Evolutionary conservation across 1,140 invertebrate species (phyloP).

Genomic region (Belonocnema kinseyi): DNA sequence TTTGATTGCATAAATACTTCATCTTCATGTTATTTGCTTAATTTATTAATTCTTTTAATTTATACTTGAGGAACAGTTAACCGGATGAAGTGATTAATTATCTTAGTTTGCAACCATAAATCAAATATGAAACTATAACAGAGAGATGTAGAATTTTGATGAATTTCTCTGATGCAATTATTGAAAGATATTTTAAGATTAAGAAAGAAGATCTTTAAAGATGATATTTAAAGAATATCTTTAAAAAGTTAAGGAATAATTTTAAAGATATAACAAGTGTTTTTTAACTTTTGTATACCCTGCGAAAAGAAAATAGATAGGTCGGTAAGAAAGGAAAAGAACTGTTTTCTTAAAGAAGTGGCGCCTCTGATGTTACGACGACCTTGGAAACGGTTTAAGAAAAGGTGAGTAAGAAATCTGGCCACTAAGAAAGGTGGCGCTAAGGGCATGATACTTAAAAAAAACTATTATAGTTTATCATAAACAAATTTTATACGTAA

Average conservation of each 20-base stretch:
- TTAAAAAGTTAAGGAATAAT: too few species aligned
- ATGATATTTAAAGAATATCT: too few species aligned
- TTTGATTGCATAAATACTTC: not conserved
- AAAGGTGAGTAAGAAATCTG: slow-evolving; percentile 54
- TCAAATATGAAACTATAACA: slow-evolving; percentile 23
- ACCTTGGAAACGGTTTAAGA: slow-evolving; percentile 65
- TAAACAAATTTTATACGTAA: too few species aligned
- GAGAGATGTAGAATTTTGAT: not conserved
- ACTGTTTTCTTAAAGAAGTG: slow-evolving; percentile 71
- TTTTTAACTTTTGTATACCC: not conserved
- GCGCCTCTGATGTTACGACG: slow-evolving; percentile 60
- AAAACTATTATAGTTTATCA: too few species aligned
- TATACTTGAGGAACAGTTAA: not conserved
- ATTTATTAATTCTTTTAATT: not conserved
- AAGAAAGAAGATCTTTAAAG: too few species aligned
- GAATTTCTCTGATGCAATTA: not conserved
- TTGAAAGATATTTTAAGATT: too few species aligned
- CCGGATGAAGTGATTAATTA: too few species aligned
- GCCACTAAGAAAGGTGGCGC: slow-evolving; percentile 64
- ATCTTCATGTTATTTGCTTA: not conserved
- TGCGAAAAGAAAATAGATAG: slow-evolving; percentile 11
- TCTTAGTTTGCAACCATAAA: too few species aligned
- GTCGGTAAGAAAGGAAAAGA: slow-evolving; percentile 75
- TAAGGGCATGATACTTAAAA: slow-evolving; percentile 9
- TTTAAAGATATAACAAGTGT: too few species aligned